Evolutionary conservation across 2,113 vertebrate species (phyloP).

Genomic region (Cariama cristata): DNA sequence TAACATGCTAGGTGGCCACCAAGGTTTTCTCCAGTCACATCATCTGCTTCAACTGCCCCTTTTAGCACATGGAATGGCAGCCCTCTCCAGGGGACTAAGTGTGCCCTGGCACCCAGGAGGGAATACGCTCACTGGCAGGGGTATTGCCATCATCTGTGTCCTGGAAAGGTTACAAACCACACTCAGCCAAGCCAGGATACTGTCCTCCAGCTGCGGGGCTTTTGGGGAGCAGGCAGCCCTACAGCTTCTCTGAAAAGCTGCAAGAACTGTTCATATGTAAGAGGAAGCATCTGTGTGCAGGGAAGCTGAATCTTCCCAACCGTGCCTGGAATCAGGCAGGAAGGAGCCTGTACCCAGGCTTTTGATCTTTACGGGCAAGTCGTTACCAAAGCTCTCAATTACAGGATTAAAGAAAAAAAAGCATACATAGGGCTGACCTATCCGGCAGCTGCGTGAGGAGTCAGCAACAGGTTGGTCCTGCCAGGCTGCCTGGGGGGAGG

Average conservation of each 20-base stretch:
- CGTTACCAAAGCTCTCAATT: neutral
- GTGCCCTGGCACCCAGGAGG: neutral
- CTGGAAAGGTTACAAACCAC: neutral
- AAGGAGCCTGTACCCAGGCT: neutral
- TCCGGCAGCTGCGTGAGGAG: neutral
- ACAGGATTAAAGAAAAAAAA: constrained; percentile 5
- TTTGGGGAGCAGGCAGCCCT: neutral
- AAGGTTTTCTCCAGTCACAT: neutral
- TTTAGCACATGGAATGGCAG: neutral
- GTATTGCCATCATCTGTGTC: neutral
- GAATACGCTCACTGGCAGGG: neutral
- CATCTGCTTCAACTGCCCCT: neutral
- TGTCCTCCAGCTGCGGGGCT: fast-evolving
- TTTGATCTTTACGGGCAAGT: constrained; percentile 26
- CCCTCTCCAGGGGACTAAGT: neutral
- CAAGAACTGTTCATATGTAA: neutral
- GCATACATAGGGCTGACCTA: neutral
- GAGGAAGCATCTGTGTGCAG: neutral
- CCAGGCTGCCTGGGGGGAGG: neutral
- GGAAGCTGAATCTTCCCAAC: neutral
- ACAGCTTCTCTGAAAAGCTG: neutral
- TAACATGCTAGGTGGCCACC: neutral
- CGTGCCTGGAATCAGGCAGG: neutral
- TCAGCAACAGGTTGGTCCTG: neutral
- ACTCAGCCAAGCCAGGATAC: neutral